phyloP scores from a whole-genome alignment of 1,140 invertebrate genomes.

The Papilio xuthus region DNA sequence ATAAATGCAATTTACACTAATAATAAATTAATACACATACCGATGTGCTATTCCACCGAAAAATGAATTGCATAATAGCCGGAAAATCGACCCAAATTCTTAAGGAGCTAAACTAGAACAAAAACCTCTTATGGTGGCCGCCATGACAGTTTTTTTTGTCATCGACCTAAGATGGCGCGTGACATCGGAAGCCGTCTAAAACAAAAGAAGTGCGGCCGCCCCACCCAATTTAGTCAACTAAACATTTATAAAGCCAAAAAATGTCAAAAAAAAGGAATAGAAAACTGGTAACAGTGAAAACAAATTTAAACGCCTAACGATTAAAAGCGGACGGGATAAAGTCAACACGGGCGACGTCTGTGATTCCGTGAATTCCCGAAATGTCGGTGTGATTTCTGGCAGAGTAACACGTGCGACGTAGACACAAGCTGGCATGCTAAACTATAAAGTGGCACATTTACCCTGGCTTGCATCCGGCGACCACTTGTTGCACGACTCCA shows the following conservation, averaged over 20 bases:
- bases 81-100: conserved; percentile 34
- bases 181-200: conserved; percentile 65
- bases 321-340: conserved; percentile 32
- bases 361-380: neutral
- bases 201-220: conserved; percentile 73
- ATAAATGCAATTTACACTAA: neutral
- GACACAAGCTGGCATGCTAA: conserved; percentile 73
- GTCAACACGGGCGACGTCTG: neutral
- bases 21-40: neutral
- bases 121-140: conserved; percentile 63
- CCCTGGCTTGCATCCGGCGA: conserved; percentile 74
- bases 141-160: conserved; percentile 79
- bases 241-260: conserved; percentile 45
- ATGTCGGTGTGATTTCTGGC: conserved; percentile 14
- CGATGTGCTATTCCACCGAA: neutral
- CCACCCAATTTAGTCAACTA: conserved; percentile 56
- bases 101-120: conserved; percentile 58
- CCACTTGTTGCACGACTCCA: conserved; percentile 74
- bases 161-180: conserved; percentile 76
- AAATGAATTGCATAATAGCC: neutral
- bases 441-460: conserved; percentile 75
- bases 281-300: conserved; percentile 12
- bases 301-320: conserved; percentile 18
- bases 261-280: conserved; percentile 47
- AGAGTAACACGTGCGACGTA: conserved; percentile 47